Base-by-base conservation (phyloP, 1,140 invertebrate genomes). In the Drosophila ficusphila region DNA sequence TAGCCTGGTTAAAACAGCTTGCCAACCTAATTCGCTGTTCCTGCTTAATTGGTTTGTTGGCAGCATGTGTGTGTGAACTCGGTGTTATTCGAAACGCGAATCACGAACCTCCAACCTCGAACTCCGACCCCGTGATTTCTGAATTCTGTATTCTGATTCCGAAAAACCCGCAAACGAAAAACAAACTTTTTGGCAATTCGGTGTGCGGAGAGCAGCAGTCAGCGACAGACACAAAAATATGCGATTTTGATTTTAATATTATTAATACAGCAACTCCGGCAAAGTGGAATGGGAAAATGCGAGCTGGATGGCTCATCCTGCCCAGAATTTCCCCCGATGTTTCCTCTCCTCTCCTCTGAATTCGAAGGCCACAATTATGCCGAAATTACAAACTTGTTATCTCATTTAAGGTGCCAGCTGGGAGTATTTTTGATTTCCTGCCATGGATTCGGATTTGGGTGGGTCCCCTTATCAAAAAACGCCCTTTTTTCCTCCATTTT, bases 361-460 rank as follows among this genome's bases (percentile, higher is more conserved):
- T 19, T 19, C 31, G 11, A 3, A 9, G 23, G 33, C 53, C 61
- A 58, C 79, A 85, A 85, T 85, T 79, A 85, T 79, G 79, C 58
- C 61, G 18, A 85, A 85, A 85, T 85, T 85, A 85, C 79, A 85
- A 85, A 85, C 79, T 85, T 85, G 79, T 85, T 85, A 85, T 85
- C 79, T 85, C 79, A 79, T 85, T 85, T 85, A 79, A 79, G 79
- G 79, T 71, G 79, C 33, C 79, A 85, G 79, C 79, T 85, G 79
- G 64, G 36, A 42, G 49, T 79, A 79, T 85, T 79, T 85, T 85
- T 85, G 79, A 85, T 85, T 85, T 85, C 79, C 79, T 72, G 79
- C 42, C 39, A 36, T 44, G 38, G 18, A 70, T 33, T 71, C n/a
- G 42, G 18, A 23, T 19, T 41, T 21, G 4, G 8, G 8, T 11